Conservation (phyloP, 1,140 invertebrate genomes). For the Listronotus oregonensis region DNA sequence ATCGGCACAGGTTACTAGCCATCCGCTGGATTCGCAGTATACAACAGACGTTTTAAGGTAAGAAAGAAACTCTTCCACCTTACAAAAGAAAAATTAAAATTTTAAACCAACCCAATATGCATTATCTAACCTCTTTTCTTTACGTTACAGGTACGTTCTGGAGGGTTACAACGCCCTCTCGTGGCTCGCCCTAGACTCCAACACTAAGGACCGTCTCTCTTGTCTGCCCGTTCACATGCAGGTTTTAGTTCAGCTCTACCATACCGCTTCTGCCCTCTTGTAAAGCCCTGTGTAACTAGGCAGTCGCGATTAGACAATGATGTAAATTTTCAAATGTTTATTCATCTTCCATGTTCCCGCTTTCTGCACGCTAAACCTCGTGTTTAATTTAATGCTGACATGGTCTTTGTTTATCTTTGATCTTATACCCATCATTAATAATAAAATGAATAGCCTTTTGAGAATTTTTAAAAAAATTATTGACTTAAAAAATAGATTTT, state of each 20-base stretch:
- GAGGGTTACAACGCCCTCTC: slow-evolving; percentile 96
- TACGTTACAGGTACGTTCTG: slow-evolving; percentile 85
- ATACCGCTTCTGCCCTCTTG: slow-evolving; percentile 88
- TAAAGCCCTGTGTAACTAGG: slow-evolving; percentile 57
- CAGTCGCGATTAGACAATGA: slow-evolving; percentile 20
- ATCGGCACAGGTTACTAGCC: slow-evolving; percentile 73
- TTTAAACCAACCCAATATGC: not conserved
- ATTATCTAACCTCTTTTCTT: slow-evolving; percentile 10
- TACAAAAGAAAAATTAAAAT: too few relatives aligned
- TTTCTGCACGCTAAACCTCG: not conserved
- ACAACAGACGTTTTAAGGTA: slow-evolving; percentile 98
- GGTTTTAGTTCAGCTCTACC: slow-evolving; percentile 95
- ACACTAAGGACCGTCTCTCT: slow-evolving; percentile 92
- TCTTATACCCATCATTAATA: too few relatives aligned
- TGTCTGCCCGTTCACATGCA: slow-evolving; percentile 98
- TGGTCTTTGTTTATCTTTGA: not conserved
- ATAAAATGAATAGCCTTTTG: too few relatives aligned
- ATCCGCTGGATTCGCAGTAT: slow-evolving; percentile 89
- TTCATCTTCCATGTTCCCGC: not conserved
- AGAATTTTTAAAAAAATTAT: too few relatives aligned
- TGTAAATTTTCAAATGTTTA: slow-evolving; percentile 1
- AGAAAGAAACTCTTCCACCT: slow-evolving; percentile 32
- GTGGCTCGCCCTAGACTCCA: slow-evolving; percentile 95
- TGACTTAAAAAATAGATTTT: too few relatives aligned
- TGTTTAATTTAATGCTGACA: not conserved